Conservation (phyloP, 2,888 invertebrate genomes). For the Diabrotica balteata region DNA sequence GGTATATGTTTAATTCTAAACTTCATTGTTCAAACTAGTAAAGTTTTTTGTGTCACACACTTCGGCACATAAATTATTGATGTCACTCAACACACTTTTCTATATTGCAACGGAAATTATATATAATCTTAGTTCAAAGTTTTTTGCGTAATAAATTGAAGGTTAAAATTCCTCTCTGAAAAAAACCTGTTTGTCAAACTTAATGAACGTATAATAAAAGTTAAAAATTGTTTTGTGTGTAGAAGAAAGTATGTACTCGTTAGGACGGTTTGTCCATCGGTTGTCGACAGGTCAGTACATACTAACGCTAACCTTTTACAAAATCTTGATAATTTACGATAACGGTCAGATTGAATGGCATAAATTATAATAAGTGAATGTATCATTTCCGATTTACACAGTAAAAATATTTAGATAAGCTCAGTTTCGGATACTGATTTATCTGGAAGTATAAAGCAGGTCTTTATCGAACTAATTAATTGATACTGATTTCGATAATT, state of each 20-base stretch:
- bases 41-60: no score
- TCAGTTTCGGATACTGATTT: no score
- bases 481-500: no score
- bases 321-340: neutral
- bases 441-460: no score
- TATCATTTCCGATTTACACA: no score
- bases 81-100: neutral
- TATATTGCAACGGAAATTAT: conserved; percentile 1
- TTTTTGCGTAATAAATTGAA: conserved; percentile 16
- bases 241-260: no score
- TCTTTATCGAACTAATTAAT: no score
- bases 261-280: neutral
- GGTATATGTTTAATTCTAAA: conserved; percentile 23
- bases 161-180: conserved; percentile 20
- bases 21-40: conserved; percentile 13
- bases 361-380: neutral
- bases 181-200: conserved; percentile 13
- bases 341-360: conserved; percentile 5
- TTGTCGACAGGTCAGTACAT: no score
- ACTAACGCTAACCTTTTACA: no score
- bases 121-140: neutral
- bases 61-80: neutral
- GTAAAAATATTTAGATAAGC: no score
- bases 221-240: neutral
- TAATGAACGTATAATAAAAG: neutral